Evolutionary conservation across 2,113 vertebrate species (phyloP).

Genomic region (Caracal caracal): DNA sequence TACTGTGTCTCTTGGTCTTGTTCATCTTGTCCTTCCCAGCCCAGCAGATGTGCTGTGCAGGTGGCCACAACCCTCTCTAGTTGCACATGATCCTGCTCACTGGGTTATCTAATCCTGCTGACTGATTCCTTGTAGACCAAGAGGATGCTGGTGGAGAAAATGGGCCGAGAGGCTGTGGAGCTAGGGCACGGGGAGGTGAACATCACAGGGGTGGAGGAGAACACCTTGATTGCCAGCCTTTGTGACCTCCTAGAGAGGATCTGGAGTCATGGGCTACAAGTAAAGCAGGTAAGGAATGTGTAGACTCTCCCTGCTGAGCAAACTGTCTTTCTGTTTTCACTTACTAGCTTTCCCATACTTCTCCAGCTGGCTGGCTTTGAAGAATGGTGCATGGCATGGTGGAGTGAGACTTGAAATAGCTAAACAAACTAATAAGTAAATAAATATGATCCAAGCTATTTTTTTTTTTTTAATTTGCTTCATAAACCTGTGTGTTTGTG

Average conservation of each 20-base stretch:
- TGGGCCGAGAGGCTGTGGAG: slow-evolving; percentile 91
- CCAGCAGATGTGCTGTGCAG: not conserved
- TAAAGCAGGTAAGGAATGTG: slow-evolving; percentile 88
- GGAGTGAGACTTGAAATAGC: slow-evolving; percentile 27
- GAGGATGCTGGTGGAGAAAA: slow-evolving; percentile 92
- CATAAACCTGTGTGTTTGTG: not conserved
- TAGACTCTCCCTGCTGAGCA: not conserved
- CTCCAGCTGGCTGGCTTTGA: slow-evolving; percentile 20
- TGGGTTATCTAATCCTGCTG: slow-evolving; percentile 43
- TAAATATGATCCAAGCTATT: slow-evolving; percentile 18
- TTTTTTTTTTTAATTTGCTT: slow-evolving; percentile 31
- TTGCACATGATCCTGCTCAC: not conserved
- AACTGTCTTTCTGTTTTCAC: not conserved
- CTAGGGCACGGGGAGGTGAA: slow-evolving; percentile 91
- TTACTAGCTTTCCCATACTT: not conserved
- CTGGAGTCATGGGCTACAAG: slow-evolving; percentile 90
- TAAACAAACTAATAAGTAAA: slow-evolving; percentile 43
- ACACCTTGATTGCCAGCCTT: slow-evolving; percentile 90
- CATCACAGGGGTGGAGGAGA: slow-evolving; percentile 92
- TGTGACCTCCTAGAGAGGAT: slow-evolving; percentile 91
- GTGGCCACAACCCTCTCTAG: not conserved
- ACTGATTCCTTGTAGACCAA: slow-evolving; percentile 86
- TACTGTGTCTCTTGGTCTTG: not conserved
- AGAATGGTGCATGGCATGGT: not conserved
- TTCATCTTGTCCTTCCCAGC: not conserved